phyloP scores from a whole-genome alignment of 2,797 vertebrate species.

The Emydoidea blandingii region DNA sequence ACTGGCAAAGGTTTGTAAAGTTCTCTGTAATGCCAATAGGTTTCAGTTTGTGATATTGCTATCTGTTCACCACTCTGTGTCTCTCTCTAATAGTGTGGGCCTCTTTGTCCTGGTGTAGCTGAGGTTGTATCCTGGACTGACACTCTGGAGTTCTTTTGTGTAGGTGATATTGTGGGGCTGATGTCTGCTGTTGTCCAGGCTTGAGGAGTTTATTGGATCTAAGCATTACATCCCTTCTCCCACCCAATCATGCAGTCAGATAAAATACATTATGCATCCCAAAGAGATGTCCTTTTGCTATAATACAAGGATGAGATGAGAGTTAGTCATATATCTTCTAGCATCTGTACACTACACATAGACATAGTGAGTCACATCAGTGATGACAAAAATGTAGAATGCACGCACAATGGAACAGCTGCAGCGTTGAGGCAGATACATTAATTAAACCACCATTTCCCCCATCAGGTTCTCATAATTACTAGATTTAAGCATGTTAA shows the following conservation, averaged over 20 bases:
- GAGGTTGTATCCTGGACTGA: neutral
- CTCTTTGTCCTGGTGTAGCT: neutral
- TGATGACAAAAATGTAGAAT: no score
- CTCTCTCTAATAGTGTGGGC: neutral
- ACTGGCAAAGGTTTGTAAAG: neutral
- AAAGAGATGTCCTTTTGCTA: neutral
- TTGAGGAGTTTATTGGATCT: neutral
- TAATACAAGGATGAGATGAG: no score
- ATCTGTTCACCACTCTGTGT: neutral
- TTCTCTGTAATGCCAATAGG: neutral
- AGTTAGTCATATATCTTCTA: no score
- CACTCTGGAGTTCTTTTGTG: neutral
- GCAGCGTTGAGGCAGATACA: no score
- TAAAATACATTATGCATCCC: neutral
- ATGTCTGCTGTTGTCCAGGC: neutral
- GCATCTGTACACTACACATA: no score
- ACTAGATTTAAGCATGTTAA: neutral
- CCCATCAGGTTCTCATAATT: neutral
- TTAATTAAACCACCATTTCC: no score
- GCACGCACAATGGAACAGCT: no score
- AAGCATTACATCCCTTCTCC: neutral
- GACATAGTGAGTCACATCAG: no score
- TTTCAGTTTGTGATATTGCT: neutral
- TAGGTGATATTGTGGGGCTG: neutral
- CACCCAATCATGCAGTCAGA: neutral